Percentiles rank a stretch among this genome's conserved stretches.
phyloP scores from a whole-genome alignment of 2,888 invertebrate genomes.

The Dioctria rufipes region DNA sequence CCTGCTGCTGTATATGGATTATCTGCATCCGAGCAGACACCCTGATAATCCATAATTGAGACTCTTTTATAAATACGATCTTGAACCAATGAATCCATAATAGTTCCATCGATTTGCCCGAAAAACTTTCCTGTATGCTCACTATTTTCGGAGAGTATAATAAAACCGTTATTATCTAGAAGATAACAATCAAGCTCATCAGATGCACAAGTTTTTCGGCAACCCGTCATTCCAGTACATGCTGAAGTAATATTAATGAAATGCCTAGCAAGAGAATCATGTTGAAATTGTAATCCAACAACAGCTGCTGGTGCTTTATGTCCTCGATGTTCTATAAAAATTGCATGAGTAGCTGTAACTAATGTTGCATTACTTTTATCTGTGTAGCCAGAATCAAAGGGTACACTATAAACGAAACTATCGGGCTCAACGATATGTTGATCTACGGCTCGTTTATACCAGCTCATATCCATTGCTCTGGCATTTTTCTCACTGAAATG shows the following conservation, averaged over 20 bases:
- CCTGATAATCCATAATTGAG: conserved; percentile 90
- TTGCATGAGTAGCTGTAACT: conserved; percentile 92
- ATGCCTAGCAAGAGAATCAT: conserved; percentile 85
- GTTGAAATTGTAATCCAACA: conserved; percentile 91
- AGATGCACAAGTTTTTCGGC: conserved; percentile 88
- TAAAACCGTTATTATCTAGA: conserved; percentile 94
- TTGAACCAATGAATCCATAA: conserved; percentile 93
- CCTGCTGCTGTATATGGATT: conserved; percentile 72
- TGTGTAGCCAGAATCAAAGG: conserved; percentile 70
- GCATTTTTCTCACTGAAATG: conserved; percentile 87
- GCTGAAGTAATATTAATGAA: conserved; percentile 91
- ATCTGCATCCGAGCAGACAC: conserved; percentile 82
- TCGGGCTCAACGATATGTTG: conserved; percentile 89
- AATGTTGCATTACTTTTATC: conserved; percentile 75
- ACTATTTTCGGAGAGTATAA: conserved; percentile 89
- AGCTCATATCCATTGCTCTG: conserved; percentile 88
- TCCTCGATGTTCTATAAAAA: conserved; percentile 87
- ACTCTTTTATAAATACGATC: conserved; percentile 92
- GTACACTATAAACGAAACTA: conserved; percentile 89
- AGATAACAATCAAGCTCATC: conserved; percentile 93
- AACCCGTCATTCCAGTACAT: conserved; percentile 80
- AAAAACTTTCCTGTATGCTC: conserved; percentile 94
- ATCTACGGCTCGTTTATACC: conserved; percentile 93
- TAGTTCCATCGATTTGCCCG: conserved; percentile 94
- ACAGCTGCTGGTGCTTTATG: conserved; percentile 92